Evolutionary conservation across 2,797 vertebrate species (phyloP).

Genomic region (Muscicapa comitata): DNA sequence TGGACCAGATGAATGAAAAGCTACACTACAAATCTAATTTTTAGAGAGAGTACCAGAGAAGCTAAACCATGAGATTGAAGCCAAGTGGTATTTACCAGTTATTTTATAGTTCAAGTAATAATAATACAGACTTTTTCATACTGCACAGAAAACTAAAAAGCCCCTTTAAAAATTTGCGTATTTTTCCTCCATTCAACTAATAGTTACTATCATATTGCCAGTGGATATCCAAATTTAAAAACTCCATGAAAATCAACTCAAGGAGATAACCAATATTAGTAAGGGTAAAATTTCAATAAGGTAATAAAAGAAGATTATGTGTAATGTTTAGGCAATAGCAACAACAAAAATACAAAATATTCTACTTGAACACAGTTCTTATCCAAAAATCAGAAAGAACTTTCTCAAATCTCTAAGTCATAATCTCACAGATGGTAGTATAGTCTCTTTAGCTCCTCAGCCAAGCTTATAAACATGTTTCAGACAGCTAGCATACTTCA

Average conservation of each 20-base stretch:
- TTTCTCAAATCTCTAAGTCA: background rate
- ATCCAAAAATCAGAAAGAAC: background rate
- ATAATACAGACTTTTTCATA: background rate
- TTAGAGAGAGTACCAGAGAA: background rate
- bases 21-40: background rate
- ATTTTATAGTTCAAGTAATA: background rate
- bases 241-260: background rate
- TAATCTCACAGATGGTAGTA: background rate
- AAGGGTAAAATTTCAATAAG: background rate
- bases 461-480: slow-evolving; percentile 1
- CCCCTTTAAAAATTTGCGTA: background rate
- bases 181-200: background rate
- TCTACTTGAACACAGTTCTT: background rate
- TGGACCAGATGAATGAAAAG: background rate
- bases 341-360: background rate
- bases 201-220: background rate
- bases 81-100: background rate
- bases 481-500: background rate
- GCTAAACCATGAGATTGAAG: background rate
- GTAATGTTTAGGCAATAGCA: background rate
- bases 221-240: background rate
- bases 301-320: background rate
- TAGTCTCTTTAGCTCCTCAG: background rate
- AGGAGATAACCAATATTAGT: background rate
- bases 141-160: background rate